These are phyloP conservation scores for Chalcis sispes DNA, from an alignment of 2,888 invertebrate genomes.

Conservation along the genomic window DNA sequence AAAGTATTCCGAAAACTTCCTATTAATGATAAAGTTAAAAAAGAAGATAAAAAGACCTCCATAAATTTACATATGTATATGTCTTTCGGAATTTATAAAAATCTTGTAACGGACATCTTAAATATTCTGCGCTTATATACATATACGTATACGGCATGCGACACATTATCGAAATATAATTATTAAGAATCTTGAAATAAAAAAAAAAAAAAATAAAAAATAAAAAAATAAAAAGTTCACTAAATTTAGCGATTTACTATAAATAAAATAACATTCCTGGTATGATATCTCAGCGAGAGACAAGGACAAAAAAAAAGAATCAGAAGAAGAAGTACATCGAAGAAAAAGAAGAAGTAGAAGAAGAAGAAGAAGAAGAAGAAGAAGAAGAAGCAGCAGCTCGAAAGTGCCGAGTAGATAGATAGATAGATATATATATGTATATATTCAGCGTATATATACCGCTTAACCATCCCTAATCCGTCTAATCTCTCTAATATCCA, in stretches of 20 bases:
- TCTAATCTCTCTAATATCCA: conserved; percentile 65
- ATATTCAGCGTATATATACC: conserved; percentile 1
- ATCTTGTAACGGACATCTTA: not conserved
- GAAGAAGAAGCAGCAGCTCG: too few relatives aligned
- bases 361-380: not conserved
- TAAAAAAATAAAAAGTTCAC: too few relatives aligned
- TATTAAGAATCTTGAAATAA: too few relatives aligned
- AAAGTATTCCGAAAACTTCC: conserved; percentile 14
- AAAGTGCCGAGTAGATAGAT: too few relatives aligned
- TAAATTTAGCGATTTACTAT: too few relatives aligned
- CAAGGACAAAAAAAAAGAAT: too few relatives aligned
- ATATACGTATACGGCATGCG: conserved; percentile 3
- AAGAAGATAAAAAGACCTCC: not conserved
- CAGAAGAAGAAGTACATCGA: too few relatives aligned
- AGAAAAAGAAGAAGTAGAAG: not conserved
- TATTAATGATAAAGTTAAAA: conserved; percentile 1
- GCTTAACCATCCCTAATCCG: conserved; percentile 39
- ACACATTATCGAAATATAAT: too few relatives aligned
- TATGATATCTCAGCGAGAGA: too few relatives aligned
- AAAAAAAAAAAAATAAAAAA: too few relatives aligned
- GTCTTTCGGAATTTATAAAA: conserved; percentile 4
- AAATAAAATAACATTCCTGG: too few relatives aligned
- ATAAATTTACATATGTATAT: conserved; percentile 6
- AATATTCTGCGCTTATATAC: not conserved
- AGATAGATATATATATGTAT: too few relatives aligned